phyloP scores from a whole-genome alignment of 2,888 invertebrate genomes.

The Cylloceria caligata region DNA sequence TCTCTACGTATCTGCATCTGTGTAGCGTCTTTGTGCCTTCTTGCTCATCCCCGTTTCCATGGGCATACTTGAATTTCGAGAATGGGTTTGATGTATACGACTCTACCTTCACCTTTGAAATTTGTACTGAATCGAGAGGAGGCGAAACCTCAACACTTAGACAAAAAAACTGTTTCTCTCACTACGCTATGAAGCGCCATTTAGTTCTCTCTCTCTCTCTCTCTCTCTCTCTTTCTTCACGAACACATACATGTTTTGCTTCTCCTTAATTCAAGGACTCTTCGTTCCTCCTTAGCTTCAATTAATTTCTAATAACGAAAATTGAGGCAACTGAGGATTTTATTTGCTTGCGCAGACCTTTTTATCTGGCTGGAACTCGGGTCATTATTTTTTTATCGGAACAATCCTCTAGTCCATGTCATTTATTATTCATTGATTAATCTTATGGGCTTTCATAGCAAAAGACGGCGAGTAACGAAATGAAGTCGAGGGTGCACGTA shows the following conservation, averaged over 20 bases:
- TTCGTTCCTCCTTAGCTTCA: neutral
- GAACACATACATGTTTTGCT: too few relatives aligned
- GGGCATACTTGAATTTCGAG: neutral
- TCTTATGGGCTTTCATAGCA: constrained; percentile 2
- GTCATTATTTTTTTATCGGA: constrained; percentile 40
- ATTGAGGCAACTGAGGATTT: neutral
- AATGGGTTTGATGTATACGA: constrained; percentile 1
- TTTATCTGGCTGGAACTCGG: neutral
- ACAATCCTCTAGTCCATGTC: constrained; percentile 32
- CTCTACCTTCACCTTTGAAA: neutral
- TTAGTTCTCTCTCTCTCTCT: too few relatives aligned
- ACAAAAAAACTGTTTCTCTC: too few relatives aligned
- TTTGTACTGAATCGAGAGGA: constrained; percentile 19
- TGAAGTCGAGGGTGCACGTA: neutral
- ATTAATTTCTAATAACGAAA: neutral
- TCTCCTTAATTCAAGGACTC: neutral
- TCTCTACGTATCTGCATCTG: constrained; percentile 44
- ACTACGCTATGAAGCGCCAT: too few relatives aligned
- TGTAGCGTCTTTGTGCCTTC: neutral
- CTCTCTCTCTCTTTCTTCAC: too few relatives aligned
- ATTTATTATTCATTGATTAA: constrained; percentile 51
- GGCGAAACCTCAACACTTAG: too few relatives aligned
- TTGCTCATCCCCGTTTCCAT: neutral
- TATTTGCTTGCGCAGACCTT: neutral
- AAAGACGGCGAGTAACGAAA: constrained; percentile 10